Conservation (phyloP, 2,888 invertebrate genomes). For the Allacma fusca region DNA sequence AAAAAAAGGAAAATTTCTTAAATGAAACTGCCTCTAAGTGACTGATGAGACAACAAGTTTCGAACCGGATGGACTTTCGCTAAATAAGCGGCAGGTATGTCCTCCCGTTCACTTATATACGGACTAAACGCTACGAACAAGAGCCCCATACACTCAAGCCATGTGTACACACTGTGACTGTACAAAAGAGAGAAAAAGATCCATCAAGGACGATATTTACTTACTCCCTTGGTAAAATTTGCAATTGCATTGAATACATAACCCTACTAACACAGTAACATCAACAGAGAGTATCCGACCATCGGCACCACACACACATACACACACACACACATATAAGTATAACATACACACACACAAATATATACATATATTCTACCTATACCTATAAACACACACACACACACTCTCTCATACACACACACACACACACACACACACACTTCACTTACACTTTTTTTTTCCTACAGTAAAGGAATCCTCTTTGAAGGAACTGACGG, state of each 20-base stretch:
- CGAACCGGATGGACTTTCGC: slow-evolving; percentile 39
- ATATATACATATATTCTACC: too few species aligned
- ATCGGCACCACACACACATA: too few species aligned
- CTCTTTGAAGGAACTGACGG: too few species aligned
- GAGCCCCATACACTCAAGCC: background rate
- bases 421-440: background rate
- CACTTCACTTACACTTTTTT: slow-evolving; percentile 16
- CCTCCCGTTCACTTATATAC: slow-evolving; percentile 41
- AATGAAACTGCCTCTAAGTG: background rate
- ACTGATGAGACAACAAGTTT: slow-evolving; percentile 11
- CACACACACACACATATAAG: too few species aligned
- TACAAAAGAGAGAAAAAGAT: slow-evolving; percentile 3
- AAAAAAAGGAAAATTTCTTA: background rate
- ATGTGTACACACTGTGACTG: slow-evolving; percentile 7
- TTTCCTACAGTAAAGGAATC: too few species aligned
- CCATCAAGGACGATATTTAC: slow-evolving; percentile 16
- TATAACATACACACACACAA: background rate
- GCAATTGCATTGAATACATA: slow-evolving; percentile 1
- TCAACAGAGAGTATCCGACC: too few species aligned
- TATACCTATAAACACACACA: too few species aligned
- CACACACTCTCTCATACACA: background rate
- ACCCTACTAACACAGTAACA: slow-evolving; percentile 8
- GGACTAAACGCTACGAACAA: background rate
- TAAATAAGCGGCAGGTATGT: slow-evolving; percentile 28
- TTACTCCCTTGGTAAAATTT: slow-evolving; percentile 16